A percentile compares a stretch with the other conserved stretches of the same genome.
These are phyloP conservation scores for Martes flavigula DNA, from an alignment of 2,797 vertebrate species.

Conservation along the genomic window DNA sequence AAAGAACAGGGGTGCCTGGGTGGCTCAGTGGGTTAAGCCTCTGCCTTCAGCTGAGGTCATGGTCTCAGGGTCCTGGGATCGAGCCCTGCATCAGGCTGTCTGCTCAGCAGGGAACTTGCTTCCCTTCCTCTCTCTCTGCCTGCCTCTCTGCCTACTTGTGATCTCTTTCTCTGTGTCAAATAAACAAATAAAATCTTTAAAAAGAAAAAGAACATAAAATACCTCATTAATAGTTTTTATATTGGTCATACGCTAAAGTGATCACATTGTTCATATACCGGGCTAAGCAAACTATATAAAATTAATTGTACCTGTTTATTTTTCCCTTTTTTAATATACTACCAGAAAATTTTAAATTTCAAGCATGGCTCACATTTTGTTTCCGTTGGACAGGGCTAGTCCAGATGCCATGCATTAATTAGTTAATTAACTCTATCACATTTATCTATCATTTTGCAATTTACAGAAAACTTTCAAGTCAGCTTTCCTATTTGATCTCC, in stretches of 20 bases:
- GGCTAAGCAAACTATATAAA: slow-evolving; percentile 42
- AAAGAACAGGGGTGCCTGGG: background rate
- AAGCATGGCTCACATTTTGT: background rate
- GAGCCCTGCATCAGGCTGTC: too few species aligned
- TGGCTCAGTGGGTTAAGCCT: too few species aligned
- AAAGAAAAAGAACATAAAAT: background rate
- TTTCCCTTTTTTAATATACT: slow-evolving; percentile 22
- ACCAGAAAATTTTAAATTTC: slow-evolving; percentile 4
- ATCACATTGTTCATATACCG: background rate
- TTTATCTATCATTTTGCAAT: background rate
- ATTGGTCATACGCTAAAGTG: slow-evolving; percentile 4
- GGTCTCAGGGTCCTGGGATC: too few species aligned
- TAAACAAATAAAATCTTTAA: too few species aligned
- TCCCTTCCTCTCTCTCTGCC: too few species aligned
- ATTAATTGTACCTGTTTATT: background rate
- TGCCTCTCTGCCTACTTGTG: too few species aligned
- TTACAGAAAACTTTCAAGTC: slow-evolving; percentile 2
- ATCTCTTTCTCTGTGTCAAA: too few species aligned
- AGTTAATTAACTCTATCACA: background rate
- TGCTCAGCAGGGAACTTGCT: too few species aligned
- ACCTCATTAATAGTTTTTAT: slow-evolving; percentile 12
- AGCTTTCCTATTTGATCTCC: slow-evolving; percentile 17
- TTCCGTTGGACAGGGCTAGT: background rate
- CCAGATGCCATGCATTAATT: background rate
- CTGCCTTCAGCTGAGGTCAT: too few species aligned